Evolutionary conservation across 1,140 invertebrate genomes (phyloP).

Genomic region (Papilio glaucus): DNA sequence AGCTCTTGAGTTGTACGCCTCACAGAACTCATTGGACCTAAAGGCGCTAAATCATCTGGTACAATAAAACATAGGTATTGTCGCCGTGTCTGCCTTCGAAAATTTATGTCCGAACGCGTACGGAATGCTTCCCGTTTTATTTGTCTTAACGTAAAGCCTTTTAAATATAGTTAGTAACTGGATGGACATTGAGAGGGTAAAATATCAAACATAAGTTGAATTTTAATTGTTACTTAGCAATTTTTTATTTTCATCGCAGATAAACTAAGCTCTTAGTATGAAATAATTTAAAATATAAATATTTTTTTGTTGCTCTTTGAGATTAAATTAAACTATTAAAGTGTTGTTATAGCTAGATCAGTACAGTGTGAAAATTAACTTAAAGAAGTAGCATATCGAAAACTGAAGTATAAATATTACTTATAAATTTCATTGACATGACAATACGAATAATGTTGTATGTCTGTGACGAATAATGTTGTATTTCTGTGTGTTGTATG

Average conservation of each 20-base stretch:
- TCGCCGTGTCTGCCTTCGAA: conserved; percentile 29
- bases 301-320: too few species aligned
- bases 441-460: too few species aligned
- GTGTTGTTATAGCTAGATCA: neutral
- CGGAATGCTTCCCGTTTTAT: conserved; percentile 36
- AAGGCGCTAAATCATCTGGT: conserved; percentile 32
- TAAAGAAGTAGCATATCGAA: neutral
- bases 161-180: neutral
- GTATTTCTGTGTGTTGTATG: too few species aligned
- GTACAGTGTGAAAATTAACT: neutral
- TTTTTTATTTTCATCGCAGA: too few species aligned
- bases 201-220: too few species aligned
- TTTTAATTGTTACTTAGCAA: too few species aligned
- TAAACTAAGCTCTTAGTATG: too few species aligned
- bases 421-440: too few species aligned
- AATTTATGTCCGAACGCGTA: conserved; percentile 29
- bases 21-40: conserved; percentile 30
- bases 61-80: conserved; percentile 39
- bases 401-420: too few species aligned
- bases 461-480: too few species aligned
- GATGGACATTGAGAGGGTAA: neutral
- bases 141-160: conserved; percentile 2
- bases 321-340: too few species aligned
- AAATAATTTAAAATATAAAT: too few species aligned
- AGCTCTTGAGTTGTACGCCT: conserved; percentile 7